Conservation (phyloP, 1,140 invertebrate genomes). For the Epicauta chinensis region DNA sequence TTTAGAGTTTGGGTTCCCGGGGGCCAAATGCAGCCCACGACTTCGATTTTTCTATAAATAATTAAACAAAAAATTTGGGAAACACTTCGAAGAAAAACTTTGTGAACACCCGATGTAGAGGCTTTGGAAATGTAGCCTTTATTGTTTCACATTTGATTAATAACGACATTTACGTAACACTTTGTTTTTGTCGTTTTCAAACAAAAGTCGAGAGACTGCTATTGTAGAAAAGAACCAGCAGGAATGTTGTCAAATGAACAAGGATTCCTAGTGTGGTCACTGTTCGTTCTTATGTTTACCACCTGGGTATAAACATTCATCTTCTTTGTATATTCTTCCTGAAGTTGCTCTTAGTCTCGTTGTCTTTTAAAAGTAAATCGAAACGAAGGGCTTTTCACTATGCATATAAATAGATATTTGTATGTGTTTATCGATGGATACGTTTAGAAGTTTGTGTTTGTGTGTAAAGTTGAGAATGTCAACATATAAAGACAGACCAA, state of each 20-base stretch:
- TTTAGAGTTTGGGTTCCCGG: too few species aligned
- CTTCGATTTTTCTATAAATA: too few species aligned
- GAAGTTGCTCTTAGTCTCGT: constrained; percentile 4
- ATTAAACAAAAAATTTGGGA: too few species aligned
- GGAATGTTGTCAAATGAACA: constrained; percentile 8
- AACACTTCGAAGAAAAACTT: too few species aligned
- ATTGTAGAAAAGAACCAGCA: constrained; percentile 2
- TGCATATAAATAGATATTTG: too few species aligned
- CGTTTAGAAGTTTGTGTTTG: constrained; percentile 4
- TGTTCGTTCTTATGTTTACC: constrained; percentile 21
- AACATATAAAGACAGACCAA: background rate
- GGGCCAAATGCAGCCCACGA: too few species aligned
- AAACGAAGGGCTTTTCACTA: too few species aligned
- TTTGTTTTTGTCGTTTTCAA: background rate
- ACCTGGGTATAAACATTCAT: constrained; percentile 27
- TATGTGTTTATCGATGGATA: too few species aligned
- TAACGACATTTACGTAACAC: background rate
- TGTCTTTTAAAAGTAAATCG: too few species aligned
- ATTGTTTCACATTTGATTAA: background rate
- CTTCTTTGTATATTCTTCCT: constrained; percentile 21
- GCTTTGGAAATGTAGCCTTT: background rate
- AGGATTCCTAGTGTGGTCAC: constrained; percentile 15
- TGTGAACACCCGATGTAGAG: too few species aligned
- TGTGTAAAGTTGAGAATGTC: background rate
- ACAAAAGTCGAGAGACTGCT: background rate